These are phyloP conservation scores for Anoplophora glabripennis DNA, from an alignment of 1,140 invertebrate genomes.

Conservation along the genomic window DNA sequence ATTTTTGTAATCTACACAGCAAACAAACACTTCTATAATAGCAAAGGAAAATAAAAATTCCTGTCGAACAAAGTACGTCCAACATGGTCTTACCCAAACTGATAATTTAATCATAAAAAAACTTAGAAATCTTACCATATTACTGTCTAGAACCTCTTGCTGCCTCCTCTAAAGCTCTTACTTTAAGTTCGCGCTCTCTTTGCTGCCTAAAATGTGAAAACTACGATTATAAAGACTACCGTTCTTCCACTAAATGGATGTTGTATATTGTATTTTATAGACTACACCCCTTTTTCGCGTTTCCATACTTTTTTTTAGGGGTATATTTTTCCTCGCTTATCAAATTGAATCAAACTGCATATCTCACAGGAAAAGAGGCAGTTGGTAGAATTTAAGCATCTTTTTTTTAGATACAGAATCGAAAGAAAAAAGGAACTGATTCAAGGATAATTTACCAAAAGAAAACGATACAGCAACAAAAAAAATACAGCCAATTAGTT, in stretches of 20 bases:
- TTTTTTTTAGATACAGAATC: background rate
- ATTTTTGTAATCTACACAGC: background rate
- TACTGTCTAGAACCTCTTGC: conserved; percentile 72
- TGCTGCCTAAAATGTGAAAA: conserved; percentile 63
- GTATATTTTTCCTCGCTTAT: background rate
- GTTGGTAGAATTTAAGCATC: background rate
- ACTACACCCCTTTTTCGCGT: background rate
- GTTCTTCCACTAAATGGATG: background rate
- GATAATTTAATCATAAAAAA: background rate
- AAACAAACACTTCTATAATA: background rate
- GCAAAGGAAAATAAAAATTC: no score
- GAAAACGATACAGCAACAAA: no score
- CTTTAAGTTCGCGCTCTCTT: conserved; percentile 78
- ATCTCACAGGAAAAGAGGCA: no score
- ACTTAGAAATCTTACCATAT: conserved; percentile 22
- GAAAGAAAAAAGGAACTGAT: conserved; percentile 6
- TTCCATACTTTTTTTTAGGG: background rate
- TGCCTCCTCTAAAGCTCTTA: conserved; percentile 80
- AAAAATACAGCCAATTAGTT: no score
- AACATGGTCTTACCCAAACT: background rate
- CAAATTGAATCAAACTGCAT: no score
- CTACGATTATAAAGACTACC: conserved; percentile 28
- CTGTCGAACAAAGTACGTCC: background rate
- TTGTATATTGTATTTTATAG: background rate
- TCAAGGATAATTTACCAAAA: background rate